Evolutionary conservation across 2,888 invertebrate species (phyloP), one percentile per base, ranked within the genome.

Genomic region (Trissoscelio sp.): DNA sequence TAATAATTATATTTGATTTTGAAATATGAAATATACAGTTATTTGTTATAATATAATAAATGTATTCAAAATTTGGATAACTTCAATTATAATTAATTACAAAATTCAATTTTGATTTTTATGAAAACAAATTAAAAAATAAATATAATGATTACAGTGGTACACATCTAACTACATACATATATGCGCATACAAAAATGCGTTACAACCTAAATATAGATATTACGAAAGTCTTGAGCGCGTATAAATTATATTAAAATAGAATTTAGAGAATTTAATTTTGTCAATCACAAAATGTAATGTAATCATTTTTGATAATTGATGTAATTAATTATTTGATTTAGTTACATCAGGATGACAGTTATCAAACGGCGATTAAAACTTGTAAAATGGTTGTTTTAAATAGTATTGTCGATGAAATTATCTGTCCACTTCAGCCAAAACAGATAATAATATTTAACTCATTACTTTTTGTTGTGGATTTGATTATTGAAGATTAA

Each of bases 191-290:
- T 55, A 70, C 78, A 78, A 78, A 78, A 70, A 78, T 78, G 78
- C 39, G 78, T 62, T 78, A 70, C 78, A 70, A 44, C 46, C 70
- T 78, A 78, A 78, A 78, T 70, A 78, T 78, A 78, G 70, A 70
- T 64, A 64, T 78, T 78, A 64, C 78, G 78, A 78, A 78, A 78
- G 78, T 28, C 62, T 37, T 44, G 62, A n/a, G 57, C 39, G 37
- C 2, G 48, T 70, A 78, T 78, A 78, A 78, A 78, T 78, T 70
- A 78, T 70, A 78, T 78, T 64, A 64, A 78, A 78, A 78, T 78
- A 78, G 78, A 78, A 78, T 70, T 70, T 64, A 70, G 69, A 44
- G 69, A 77, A 69, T 69, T 69, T 55, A 60, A 64, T 78, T 70
- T 70, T 70, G 48, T 16, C 62, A 78, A 70, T 78, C 55, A 24